phyloP scores from a whole-genome alignment of 2,888 invertebrate species.

The Brenthis daphne region DNA sequence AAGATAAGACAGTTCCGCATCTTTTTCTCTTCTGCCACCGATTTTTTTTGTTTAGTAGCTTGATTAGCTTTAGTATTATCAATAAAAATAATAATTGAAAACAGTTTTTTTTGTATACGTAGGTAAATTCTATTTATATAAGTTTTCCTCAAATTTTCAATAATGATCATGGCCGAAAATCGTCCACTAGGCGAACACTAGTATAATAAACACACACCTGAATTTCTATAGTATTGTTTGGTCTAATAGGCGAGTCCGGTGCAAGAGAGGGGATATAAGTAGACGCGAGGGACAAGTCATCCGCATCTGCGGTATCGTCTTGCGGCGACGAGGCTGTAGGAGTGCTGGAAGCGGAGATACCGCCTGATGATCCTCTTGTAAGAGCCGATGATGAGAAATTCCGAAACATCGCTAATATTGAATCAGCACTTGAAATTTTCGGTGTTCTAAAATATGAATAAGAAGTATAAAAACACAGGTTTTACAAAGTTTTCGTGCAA shows the following conservation, averaged over 20 bases:
- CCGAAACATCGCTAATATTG: slow-evolving; percentile 89
- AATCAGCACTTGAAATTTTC: slow-evolving; percentile 90
- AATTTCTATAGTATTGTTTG: slow-evolving; percentile 75
- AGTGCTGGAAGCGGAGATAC: slow-evolving; percentile 86
- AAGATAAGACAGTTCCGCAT: too few relatives aligned
- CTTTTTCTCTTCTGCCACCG: too few relatives aligned
- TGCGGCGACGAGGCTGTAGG: slow-evolving; percentile 89
- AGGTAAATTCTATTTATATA: too few relatives aligned
- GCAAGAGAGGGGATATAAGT: slow-evolving; percentile 81
- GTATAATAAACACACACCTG: slow-evolving; percentile 53
- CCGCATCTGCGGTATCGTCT: slow-evolving; percentile 86
- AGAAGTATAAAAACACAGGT: slow-evolving; percentile 9
- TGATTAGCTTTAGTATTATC: too few relatives aligned
- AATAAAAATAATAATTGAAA: too few relatives aligned
- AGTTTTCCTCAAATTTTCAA: too few relatives aligned
- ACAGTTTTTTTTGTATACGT: too few relatives aligned
- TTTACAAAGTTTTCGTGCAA: slow-evolving; percentile 39
- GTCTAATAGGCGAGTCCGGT: slow-evolving; percentile 84
- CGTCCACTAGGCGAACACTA: neutral
- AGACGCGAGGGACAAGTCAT: slow-evolving; percentile 88
- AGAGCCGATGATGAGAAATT: slow-evolving; percentile 85
- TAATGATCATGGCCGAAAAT: too few relatives aligned
- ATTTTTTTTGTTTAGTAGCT: too few relatives aligned
- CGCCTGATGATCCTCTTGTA: slow-evolving; percentile 81
- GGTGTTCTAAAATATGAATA: slow-evolving; percentile 66